phyloP scores from a whole-genome alignment of 2,888 invertebrate genomes.

The Neoaliturus tenellus region DNA sequence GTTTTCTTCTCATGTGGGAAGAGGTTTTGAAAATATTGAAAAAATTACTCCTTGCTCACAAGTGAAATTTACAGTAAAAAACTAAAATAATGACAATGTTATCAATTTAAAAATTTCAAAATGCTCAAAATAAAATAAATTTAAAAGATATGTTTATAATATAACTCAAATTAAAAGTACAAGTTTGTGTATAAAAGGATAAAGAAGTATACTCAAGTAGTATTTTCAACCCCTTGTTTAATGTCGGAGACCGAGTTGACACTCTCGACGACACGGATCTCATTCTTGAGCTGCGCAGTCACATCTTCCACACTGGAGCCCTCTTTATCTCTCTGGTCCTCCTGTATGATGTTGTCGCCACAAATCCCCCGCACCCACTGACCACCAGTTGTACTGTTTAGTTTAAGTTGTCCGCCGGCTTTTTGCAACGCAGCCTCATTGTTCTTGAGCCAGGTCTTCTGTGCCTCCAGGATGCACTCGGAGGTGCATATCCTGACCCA shows the following conservation, averaged over 20 bases:
- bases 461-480: conserved; percentile 98
- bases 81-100: no score
- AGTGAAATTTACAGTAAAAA: no score
- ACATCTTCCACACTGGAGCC: background rate
- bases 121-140: no score
- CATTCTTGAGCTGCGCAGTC: background rate
- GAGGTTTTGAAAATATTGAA: no score
- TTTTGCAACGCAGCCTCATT: conserved; percentile 48
- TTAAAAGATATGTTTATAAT: no score
- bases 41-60: no score
- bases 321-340: background rate
- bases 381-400: background rate
- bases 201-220: background rate
- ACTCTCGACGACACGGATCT: background rate
- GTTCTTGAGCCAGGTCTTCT: conserved; percentile 92
- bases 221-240: background rate
- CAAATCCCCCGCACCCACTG: background rate
- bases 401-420: conserved; percentile 18
- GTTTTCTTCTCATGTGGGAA: no score
- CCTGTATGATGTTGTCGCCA: background rate
- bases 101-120: no score
- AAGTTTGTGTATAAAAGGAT: background rate
- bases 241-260: background rate
- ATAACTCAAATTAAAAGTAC: no score
- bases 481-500: conserved; percentile 98